These are phyloP conservation scores for Amphipyra berbera DNA, from an alignment of 2,888 invertebrate genomes.

Conservation along the genomic window DNA sequence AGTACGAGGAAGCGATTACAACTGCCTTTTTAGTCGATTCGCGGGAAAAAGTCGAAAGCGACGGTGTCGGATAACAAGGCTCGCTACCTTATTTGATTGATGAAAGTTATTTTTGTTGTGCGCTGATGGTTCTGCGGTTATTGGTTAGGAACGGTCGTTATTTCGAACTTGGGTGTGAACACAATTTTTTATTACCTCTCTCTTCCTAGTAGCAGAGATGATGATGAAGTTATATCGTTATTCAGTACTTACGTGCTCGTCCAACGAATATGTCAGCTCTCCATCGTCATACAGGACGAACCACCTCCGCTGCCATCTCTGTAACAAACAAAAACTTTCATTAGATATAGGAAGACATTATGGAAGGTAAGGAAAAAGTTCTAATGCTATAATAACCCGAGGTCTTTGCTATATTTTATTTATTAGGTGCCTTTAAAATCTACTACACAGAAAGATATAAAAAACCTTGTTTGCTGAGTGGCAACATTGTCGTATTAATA, in stretches of 20 bases:
- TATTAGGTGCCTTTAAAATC: neutral
- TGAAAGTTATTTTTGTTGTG: conserved; percentile 41
- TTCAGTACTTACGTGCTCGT: conserved; percentile 97
- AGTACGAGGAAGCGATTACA: conserved; percentile 62
- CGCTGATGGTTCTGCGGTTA: conserved; percentile 4
- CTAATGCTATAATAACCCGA: neutral
- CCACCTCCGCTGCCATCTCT: conserved; percentile 99
- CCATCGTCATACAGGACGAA: conserved; percentile 99
- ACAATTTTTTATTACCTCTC: neutral
- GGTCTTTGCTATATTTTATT: neutral
- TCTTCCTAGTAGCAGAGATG: neutral
- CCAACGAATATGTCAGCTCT: conserved; percentile 98
- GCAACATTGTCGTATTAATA: too few species aligned
- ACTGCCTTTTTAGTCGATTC: conserved; percentile 53
- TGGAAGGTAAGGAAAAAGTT: neutral
- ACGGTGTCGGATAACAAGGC: conserved; percentile 57
- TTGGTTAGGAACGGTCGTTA: conserved; percentile 14
- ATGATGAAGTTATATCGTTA: conserved; percentile 1
- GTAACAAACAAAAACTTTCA: conserved; percentile 83
- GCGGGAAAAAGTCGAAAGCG: conserved; percentile 56
- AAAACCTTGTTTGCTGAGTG: too few species aligned
- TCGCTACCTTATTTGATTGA: conserved; percentile 45
- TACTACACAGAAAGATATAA: neutral
- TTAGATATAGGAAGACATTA: conserved; percentile 26
- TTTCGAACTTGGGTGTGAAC: conserved; percentile 17